Percentiles rank a stretch among this genome's conserved stretches.
phyloP scores from a whole-genome alignment of 2,888 invertebrate genomes.

The Bombylius discolor region DNA sequence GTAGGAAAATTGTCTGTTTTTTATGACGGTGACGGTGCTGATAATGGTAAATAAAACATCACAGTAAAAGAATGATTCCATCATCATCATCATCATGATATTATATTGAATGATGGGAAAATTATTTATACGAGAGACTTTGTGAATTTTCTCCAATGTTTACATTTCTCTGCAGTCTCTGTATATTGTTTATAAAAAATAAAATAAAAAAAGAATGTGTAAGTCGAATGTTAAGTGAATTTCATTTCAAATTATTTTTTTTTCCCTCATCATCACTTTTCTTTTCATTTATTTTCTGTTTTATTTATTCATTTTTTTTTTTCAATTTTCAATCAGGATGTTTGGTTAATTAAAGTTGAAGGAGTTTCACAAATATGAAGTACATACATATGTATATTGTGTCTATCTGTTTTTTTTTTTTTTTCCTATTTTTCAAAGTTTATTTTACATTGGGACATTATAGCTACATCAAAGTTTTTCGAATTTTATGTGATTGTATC shows the following conservation, averaged over 20 bases:
- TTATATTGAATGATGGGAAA: constrained; percentile 2
- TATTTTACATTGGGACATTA: background rate
- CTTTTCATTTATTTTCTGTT: background rate
- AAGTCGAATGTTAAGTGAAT: constrained; percentile 7
- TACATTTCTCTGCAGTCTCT: background rate
- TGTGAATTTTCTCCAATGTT: constrained; percentile 1
- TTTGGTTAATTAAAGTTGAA: constrained; percentile 8
- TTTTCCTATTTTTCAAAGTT: background rate
- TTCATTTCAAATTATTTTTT: background rate
- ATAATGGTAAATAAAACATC: background rate
- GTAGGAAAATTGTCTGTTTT: constrained; percentile 1
- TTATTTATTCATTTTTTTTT: background rate
- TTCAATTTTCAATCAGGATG: background rate
- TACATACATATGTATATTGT: background rate
- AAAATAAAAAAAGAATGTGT: background rate
- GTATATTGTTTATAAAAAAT: too few species aligned
- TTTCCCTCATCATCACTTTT: background rate
- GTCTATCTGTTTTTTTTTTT: background rate
- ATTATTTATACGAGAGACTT: constrained; percentile 4
- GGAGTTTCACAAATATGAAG: constrained; percentile 3
- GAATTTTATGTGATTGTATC: too few species aligned
- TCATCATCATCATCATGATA: too few species aligned
- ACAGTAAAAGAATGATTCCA: too few species aligned
- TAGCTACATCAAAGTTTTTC: too few species aligned
- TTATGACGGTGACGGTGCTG: background rate